phyloP scores from a whole-genome alignment of 2,113 vertebrate species.

The Ptilorrhoa leucosticta region DNA sequence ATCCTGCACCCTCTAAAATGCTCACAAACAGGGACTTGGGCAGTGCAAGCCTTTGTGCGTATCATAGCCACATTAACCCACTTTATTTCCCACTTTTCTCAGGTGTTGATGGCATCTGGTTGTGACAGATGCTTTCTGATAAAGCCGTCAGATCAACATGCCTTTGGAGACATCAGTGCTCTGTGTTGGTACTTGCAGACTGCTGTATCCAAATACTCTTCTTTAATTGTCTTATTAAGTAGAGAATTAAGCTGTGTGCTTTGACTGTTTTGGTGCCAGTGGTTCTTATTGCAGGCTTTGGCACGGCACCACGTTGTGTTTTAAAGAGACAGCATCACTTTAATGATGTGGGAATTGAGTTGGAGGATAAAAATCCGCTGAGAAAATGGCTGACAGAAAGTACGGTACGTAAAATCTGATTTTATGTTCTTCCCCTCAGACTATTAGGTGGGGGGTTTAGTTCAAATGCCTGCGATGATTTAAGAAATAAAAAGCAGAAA shows the following conservation, averaged over 20 bases:
- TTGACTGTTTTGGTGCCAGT: constrained; percentile 53
- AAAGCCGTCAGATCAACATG: constrained; percentile 56
- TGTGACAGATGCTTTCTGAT: constrained; percentile 63
- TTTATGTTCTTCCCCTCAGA: constrained; percentile 52
- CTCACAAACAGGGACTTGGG: neutral
- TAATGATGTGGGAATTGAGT: constrained; percentile 61
- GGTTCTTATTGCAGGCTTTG: constrained; percentile 48
- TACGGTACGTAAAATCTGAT: constrained; percentile 1
- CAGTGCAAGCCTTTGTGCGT: neutral
- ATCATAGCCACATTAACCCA: neutral
- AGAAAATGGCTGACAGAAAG: constrained; percentile 53
- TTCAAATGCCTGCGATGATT: constrained; percentile 48
- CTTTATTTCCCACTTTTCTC: constrained; percentile 38
- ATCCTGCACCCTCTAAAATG: neutral
- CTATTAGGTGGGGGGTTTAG: constrained; percentile 43
- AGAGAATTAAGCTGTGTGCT: constrained; percentile 57
- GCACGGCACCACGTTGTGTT: constrained; percentile 2
- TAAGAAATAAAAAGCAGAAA: constrained; percentile 74
- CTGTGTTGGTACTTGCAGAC: constrained; percentile 61
- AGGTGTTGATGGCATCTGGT: constrained; percentile 60
- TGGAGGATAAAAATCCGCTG: constrained; percentile 40
- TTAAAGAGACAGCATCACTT: constrained; percentile 60
- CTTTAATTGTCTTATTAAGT: constrained; percentile 71
- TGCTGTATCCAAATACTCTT: constrained; percentile 61
- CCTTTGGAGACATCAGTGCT: constrained; percentile 57